Percentiles rank a stretch among this genome's conserved stretches.
Conservation (phyloP, 2,888 invertebrate genomes). For the Philhelius pedissequus region DNA sequence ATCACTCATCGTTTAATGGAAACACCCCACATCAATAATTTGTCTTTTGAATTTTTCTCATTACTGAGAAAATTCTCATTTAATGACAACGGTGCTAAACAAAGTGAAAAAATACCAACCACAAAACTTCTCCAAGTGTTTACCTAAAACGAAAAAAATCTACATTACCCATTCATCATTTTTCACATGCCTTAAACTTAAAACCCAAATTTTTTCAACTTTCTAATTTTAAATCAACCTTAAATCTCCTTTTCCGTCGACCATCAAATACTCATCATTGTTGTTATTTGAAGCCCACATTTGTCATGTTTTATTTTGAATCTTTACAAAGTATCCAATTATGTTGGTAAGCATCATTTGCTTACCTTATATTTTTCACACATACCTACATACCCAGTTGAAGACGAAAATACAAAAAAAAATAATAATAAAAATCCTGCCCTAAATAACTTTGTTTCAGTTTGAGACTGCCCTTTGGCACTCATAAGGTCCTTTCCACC, state of each 20-base stretch:
- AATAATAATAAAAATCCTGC: not conserved
- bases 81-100: too few species aligned
- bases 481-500: slow-evolving; percentile 5
- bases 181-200: not conserved
- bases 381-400: not conserved
- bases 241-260: not conserved
- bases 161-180: not conserved
- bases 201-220: not conserved
- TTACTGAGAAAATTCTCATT: too few species aligned
- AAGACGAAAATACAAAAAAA: not conserved
- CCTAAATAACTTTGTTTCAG: slow-evolving; percentile 11
- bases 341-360: slow-evolving; percentile 24
- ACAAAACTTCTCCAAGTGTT: not conserved
- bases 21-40: too few species aligned
- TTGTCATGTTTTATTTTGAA: slow-evolving; percentile 18
- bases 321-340: slow-evolving; percentile 47
- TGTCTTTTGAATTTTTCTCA: too few species aligned
- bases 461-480: not conserved
- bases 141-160: too few species aligned
- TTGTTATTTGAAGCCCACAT: not conserved
- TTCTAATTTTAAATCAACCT: slow-evolving; percentile 3
- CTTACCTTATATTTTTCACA: not conserved
- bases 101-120: too few species aligned
- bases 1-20: too few species aligned
- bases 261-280: not conserved